These are phyloP conservation scores for Baccha elongata DNA, from an alignment of 2,888 invertebrate species.

Conservation along the genomic window DNA sequence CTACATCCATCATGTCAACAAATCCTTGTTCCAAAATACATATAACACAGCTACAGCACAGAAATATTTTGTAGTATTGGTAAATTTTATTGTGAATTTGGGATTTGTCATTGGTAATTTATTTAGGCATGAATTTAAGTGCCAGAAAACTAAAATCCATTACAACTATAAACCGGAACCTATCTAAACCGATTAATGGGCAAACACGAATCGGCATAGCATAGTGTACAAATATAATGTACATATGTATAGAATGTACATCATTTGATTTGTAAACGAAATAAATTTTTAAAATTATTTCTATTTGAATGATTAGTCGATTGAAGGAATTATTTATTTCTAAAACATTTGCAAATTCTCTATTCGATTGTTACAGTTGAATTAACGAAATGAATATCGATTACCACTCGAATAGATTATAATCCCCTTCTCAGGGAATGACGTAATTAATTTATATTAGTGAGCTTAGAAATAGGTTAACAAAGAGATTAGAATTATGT, in stretches of 20 bases:
- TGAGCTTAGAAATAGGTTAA: not conserved
- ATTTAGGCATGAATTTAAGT: not conserved
- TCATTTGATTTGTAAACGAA: not conserved
- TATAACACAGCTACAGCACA: not conserved
- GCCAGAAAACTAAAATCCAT: not conserved
- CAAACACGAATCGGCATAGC: not conserved
- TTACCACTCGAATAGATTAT: not conserved
- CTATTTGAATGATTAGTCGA: conserved; percentile 15
- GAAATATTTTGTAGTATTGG: not conserved
- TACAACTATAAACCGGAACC: conserved; percentile 7
- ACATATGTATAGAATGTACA: too few species aligned
- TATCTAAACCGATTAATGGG: conserved; percentile 6
- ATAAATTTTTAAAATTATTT: not conserved
- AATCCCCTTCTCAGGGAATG: not conserved
- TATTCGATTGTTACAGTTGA: conserved; percentile 7
- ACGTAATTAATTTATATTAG: not conserved
- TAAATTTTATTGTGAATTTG: not conserved
- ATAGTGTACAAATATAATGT: not conserved
- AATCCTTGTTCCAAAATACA: not conserved
- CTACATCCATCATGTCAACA: too few species aligned
- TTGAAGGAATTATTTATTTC: conserved; percentile 13
- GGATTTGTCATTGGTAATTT: not conserved
- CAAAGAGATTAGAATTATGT: not conserved
- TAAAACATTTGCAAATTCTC: conserved; percentile 7
- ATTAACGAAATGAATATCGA: not conserved